Percentiles rank a stretch among this genome's conserved stretches.
These are phyloP conservation scores for Lamprotornis superbus DNA, from an alignment of 2,113 vertebrate genomes.

Conservation along the genomic window DNA sequence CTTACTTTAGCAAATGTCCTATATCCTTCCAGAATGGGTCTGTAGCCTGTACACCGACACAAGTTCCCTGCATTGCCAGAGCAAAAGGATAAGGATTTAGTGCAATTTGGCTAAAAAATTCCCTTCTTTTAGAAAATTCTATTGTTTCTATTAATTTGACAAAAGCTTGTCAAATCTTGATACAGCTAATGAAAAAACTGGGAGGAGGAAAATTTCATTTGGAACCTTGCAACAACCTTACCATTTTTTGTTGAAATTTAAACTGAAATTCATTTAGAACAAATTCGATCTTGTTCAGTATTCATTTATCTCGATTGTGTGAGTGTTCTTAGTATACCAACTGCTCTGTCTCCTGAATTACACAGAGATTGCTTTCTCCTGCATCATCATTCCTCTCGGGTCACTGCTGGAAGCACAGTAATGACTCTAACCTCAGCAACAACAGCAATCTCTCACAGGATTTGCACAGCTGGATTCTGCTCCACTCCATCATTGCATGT, in stretches of 20 bases:
- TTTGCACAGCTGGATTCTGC: not conserved
- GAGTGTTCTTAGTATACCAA: not conserved
- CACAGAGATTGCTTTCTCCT: not conserved
- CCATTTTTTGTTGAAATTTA: not conserved
- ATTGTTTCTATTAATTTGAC: not conserved
- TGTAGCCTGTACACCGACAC: constrained; percentile 95
- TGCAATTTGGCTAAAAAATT: not conserved
- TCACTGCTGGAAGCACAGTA: not conserved
- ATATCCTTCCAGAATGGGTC: constrained; percentile 91
- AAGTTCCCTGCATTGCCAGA: constrained; percentile 82
- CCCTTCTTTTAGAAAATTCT: not conserved
- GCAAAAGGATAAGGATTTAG: not conserved
- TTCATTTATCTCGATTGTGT: not conserved
- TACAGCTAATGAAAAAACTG: not conserved
- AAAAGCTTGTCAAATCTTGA: not conserved
- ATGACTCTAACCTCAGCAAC: not conserved
- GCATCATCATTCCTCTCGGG: not conserved
- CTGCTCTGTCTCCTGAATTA: not conserved
- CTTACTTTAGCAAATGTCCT: constrained; percentile 88
- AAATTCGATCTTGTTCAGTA: not conserved
- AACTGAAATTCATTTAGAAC: not conserved
- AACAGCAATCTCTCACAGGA: not conserved
- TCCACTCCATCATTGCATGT: not conserved
- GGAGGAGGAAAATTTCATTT: not conserved
- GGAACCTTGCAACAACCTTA: not conserved